These are phyloP conservation scores for Xanthorhoe spadicearia DNA, from an alignment of 2,888 invertebrate species.

Conservation along the genomic window DNA sequence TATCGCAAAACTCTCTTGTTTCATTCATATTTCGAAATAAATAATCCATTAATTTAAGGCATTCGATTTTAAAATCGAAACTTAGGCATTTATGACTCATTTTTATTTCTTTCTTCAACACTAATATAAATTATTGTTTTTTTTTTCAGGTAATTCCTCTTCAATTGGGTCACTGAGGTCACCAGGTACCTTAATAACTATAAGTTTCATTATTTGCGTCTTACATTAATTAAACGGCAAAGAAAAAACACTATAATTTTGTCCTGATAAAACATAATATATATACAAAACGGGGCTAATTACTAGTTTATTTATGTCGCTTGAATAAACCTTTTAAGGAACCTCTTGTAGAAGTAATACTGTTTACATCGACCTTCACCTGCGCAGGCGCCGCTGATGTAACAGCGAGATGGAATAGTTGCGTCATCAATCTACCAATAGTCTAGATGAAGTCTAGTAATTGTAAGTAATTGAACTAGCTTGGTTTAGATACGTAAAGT, in stretches of 20 bases:
- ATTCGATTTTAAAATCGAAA: too few species aligned
- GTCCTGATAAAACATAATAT: too few species aligned
- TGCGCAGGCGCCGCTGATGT: constrained; percentile 54
- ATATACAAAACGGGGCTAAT: too few species aligned
- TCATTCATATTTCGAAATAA: too few species aligned
- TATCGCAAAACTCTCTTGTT: too few species aligned
- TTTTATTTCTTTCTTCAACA: not conserved
- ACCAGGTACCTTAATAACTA: not conserved
- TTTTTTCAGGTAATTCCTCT: not conserved
- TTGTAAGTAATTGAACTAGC: constrained; percentile 44
- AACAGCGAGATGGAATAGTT: constrained; percentile 60
- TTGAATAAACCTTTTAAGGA: too few species aligned
- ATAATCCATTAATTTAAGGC: too few species aligned
- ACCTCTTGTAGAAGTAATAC: not conserved
- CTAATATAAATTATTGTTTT: not conserved
- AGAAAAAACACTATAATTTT: too few species aligned
- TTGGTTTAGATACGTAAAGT: constrained; percentile 38
- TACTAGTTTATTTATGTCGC: too few species aligned
- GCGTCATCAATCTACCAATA: constrained; percentile 57
- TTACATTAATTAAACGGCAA: too few species aligned
- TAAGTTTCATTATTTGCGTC: too few species aligned
- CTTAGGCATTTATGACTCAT: too few species aligned
- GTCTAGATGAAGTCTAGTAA: constrained; percentile 48
- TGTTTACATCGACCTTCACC: constrained; percentile 50
- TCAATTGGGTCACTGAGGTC: not conserved